A percentile compares a stretch with the other conserved stretches of the same genome.
phyloP scores from a whole-genome alignment of 2,888 invertebrate species.

The Scrobipalpa costella region DNA sequence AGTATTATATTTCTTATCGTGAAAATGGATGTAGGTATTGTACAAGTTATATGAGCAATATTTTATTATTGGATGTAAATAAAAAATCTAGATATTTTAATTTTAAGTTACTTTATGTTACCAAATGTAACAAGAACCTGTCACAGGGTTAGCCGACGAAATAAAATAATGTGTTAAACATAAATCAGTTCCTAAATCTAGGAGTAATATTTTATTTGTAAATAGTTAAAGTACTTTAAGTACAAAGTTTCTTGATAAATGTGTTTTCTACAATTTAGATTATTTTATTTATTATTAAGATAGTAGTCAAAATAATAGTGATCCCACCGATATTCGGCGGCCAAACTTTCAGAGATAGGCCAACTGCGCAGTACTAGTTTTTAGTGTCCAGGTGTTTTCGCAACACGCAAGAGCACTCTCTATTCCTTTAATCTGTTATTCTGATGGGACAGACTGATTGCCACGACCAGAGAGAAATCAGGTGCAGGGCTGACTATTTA shows the following conservation, averaged over 20 bases:
- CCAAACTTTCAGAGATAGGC: too few species aligned
- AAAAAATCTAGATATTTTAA: slow-evolving; percentile 11
- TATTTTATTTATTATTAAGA: slow-evolving; percentile 29
- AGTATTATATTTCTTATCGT: neutral
- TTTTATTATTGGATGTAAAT: neutral
- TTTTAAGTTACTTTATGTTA: neutral
- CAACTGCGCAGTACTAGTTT: too few species aligned
- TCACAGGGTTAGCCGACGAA: slow-evolving; percentile 50
- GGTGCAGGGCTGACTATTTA: too few species aligned
- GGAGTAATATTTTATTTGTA: slow-evolving; percentile 41
- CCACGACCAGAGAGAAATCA: too few species aligned
- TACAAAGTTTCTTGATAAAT: slow-evolving; percentile 60
- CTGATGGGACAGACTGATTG: too few species aligned
- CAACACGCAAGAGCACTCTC: too few species aligned
- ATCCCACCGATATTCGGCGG: too few species aligned
- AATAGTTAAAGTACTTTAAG: slow-evolving; percentile 63
- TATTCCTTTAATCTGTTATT: too few species aligned
- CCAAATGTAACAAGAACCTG: slow-evolving; percentile 15
- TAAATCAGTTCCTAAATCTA: slow-evolving; percentile 19
- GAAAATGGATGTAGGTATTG: neutral
- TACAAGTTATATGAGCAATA: slow-evolving; percentile 9
- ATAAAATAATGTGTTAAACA: slow-evolving; percentile 23
- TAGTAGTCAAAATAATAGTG: too few species aligned
- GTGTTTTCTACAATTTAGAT: slow-evolving; percentile 49
- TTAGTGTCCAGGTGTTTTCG: too few species aligned